These are phyloP conservation scores for Gallinago undulata DNA, from an alignment of 2,113 vertebrate species.

Conservation along the genomic window DNA sequence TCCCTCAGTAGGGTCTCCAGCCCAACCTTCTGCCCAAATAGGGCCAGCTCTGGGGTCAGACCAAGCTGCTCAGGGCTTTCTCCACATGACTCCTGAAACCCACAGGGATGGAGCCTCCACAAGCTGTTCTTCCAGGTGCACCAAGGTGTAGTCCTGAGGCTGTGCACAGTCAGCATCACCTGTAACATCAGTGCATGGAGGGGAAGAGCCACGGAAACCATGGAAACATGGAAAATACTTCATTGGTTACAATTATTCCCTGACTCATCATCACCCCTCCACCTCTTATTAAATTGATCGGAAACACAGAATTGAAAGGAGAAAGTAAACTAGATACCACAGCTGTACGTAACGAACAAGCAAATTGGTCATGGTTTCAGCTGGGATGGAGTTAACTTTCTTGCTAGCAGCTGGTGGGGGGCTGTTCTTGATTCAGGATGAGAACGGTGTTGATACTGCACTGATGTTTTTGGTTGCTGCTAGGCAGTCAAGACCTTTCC, in stretches of 20 bases:
- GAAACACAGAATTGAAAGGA: not conserved
- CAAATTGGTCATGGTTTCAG: not conserved
- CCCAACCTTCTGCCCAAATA: not conserved
- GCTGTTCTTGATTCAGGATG: not conserved
- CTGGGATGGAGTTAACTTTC: not conserved
- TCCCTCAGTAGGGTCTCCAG: not conserved
- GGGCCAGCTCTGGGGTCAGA: not conserved
- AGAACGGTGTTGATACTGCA: not conserved
- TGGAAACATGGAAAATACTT: not conserved
- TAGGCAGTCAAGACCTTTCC: not conserved
- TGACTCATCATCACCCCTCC: not conserved
- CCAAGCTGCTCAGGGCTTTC: not conserved
- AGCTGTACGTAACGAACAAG: not conserved
- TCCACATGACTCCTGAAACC: not conserved
- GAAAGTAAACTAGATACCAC: not conserved
- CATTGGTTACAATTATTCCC: not conserved
- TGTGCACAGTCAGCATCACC: not conserved
- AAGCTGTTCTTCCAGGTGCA: not conserved
- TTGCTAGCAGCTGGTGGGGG: not conserved
- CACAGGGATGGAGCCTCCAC: too few relatives aligned
- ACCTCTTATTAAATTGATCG: not conserved
- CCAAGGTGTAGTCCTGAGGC: fast-evolving
- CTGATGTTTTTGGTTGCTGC: not conserved
- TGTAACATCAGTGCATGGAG: not conserved
- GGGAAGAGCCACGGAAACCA: not conserved